Evolutionary conservation across 23 tunicate genomes (phyloP), one percentile per base, ranked within the genome.

Genomic region (Oikopleura albicans): DNA sequence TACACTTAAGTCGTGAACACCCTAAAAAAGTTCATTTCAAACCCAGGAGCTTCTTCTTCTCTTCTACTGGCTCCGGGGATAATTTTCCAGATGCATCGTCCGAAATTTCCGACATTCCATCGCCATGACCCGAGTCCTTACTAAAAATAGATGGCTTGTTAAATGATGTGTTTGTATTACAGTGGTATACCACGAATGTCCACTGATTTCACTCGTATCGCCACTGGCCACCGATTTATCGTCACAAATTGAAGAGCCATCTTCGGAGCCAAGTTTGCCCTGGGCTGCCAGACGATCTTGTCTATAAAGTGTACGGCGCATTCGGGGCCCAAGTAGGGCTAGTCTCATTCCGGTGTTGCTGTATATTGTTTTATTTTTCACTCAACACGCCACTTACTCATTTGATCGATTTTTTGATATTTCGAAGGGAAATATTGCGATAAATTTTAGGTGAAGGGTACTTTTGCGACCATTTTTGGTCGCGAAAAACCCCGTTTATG

Each of bases 241-340:
- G 37, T 71, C 79, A 71, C 34, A 71, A 31, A 71, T 71, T 2
- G 79, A 71, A 27, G 79, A 71, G 2, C 79, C 79, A 31, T 71
- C 79, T 16, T 71, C 79, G 31, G 79, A 71, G 28, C 79, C 79
- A 71, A 71, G 79, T 29, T 71, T 71, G 33, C 79, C 79, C 37
- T 71, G 79, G 31, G 79, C 79, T 12, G 79, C 79, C 28, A 71
- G 79, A 12, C 88, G 79, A 87, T 93, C 98, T 84, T 90, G 94
- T 39, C 91, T 76, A 89, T 93, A 93, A 0, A 93, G 85, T 16
- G 98, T 93, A 40, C 98, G 40, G 0, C 94, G 86, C 41, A 93
- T 90, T 39, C 99, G 86, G 28, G 99, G 99, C 39, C 99, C 99
- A 16, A 95, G 84, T 31, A 95, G 83, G 8, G 99, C 99, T 16